Evolutionary conservation across 2,797 vertebrate genomes (phyloP), one percentile per base, ranked within the genome.

Genomic region (Paguma larvata): DNA sequence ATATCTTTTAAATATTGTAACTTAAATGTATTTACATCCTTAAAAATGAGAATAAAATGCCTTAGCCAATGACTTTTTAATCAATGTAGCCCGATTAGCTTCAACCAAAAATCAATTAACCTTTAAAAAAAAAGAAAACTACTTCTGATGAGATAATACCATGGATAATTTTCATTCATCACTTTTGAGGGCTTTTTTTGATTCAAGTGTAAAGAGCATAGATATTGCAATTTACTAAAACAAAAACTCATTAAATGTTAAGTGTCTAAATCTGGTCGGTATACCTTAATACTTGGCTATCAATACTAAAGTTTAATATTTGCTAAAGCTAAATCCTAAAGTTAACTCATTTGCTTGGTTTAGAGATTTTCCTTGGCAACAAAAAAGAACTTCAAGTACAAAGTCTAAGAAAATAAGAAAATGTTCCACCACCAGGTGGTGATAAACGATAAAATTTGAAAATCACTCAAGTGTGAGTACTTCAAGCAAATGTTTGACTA

Each of bases 401-500:
- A 38, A 11, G 32, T 75, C 73, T 34, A 41, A 25, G 15, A 30
- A 25, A 41, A 15, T 38, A 11, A 87, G n/a, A 88, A 95, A 95
- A 91, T 15, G 11, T 96, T 65, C 38, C 67, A 73, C 96, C 98
- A 91, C 90, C 89, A 98, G 97, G 92, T 82, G 98, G 98, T 23
- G 92, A 94, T 90, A 97, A 92, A 98, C 70, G 90, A 96, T 86
- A 95, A 97, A 94, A 90, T 97, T 97, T 97, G 38, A 14, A 89
- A 90, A 18, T 73, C 6, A 18, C 3, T 63, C 34, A 25, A 14
- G 4, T 2, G 0, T 0, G 1, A 16, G 3, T 30, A 25, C 27
- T 80, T 80, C 2, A 14, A 48, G 4, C 6, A 65, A 48, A 48
- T 32, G 16, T n/a, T 72, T 41, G 67, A 41, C 2, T 30, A 32